Base-by-base conservation (phyloP, 2,797 vertebrate species). In the Myotis pilosus region DNA sequence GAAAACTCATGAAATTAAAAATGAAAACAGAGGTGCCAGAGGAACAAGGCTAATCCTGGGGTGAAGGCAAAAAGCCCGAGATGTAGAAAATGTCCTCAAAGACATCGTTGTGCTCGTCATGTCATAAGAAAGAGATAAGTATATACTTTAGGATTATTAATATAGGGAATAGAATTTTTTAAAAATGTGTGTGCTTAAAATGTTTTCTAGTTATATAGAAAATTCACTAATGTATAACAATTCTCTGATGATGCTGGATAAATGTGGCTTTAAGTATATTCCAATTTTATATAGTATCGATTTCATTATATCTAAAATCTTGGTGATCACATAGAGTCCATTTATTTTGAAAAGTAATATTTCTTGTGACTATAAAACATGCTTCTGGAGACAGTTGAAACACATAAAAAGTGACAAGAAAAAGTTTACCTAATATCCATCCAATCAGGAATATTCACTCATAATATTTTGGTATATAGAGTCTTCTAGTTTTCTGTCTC, bases 341-440 rank as follows among this genome's bases (percentile, higher is more conserved):
- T 69, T 84, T 87, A 69, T 55, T 92, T 71, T 71, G 53, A 69
- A 89, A 95, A 81, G 64, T 47, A 81, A 64, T 47, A 55, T 69
- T 84, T 78, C 20, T 79, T 53, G 49, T 57, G 36, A 76, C 51
- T 69, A 64, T 19, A 60, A 94, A 66, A 66, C 22, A 44, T 55
- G 36, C 1, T 72, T 78, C 76, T 76, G 25, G 23, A 47, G 16
- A 68, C 9, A 38, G 5, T 23, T 92, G 71, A 44, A 86, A 81
- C 86, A 72, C 47, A 44, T 23, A 30, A 79, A 49, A 62, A 75
- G 15, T 62, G 19, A 89, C 22, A 78, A 86, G 53, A 69, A 62
- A 47, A 57, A 25, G 44, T 53, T 72, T 51, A 36, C 6, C 28
- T 78, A 25, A 44, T 47, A 83, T 38, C 6, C 8, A 7, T 30